Evolutionary conservation across 2,113 vertebrate species (phyloP).

Genomic region (Malurus alboscapulatus): DNA sequence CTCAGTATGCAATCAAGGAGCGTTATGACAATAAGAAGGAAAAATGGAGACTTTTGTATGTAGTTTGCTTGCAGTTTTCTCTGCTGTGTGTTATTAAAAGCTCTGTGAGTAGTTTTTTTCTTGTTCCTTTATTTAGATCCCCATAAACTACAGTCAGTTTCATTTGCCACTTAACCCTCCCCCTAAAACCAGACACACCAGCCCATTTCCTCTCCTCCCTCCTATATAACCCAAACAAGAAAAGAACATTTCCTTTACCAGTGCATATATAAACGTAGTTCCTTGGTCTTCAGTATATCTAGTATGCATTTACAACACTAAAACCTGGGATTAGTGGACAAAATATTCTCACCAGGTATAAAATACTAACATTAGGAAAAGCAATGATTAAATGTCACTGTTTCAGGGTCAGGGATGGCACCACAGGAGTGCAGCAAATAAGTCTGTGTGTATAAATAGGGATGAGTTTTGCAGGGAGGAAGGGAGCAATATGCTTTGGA

Average conservation of each 20-base stretch:
- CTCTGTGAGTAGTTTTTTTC: background rate
- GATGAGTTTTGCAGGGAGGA: background rate
- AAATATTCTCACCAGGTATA: background rate
- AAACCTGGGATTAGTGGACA: background rate
- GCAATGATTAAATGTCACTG: background rate
- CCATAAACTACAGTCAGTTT: background rate
- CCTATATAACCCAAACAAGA: background rate
- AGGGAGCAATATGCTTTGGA: background rate
- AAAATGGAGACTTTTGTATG: background rate
- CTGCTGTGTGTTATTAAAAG: background rate
- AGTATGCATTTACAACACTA: background rate
- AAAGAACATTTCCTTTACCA: background rate
- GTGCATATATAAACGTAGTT: background rate
- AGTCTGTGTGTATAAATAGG: background rate
- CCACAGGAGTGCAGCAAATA: background rate
- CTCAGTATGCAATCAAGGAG: slow-evolving; percentile 1
- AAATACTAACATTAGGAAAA: background rate
- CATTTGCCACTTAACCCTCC: slow-evolving; percentile 11
- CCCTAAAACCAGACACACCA: background rate
- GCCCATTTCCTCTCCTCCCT: slow-evolving; percentile 9
- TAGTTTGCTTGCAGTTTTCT: background rate
- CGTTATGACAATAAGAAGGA: background rate
- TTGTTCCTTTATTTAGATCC: slow-evolving; percentile 5
- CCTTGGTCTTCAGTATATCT: background rate
- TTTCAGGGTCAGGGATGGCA: background rate